These are phyloP conservation scores for Orbicella faveolata DNA, from an alignment of 64 coral and sea anemone genomes.

Conservation along the genomic window DNA sequence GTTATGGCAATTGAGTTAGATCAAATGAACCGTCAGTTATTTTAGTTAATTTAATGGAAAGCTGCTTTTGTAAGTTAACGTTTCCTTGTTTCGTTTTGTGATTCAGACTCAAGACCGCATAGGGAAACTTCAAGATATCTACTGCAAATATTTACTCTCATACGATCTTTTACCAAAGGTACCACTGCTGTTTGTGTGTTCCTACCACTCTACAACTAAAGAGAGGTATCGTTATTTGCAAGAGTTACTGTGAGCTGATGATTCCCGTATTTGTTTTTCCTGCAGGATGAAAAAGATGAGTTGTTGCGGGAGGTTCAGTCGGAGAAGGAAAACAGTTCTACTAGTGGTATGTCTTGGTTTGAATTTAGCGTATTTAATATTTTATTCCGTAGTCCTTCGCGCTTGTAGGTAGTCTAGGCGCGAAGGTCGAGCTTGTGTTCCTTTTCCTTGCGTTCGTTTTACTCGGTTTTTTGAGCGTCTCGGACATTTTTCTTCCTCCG, in stretches of 20 bases:
- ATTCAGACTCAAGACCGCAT: conserved; percentile 72
- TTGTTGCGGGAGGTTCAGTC: conserved; percentile 5
- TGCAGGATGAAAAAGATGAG: conserved; percentile 23
- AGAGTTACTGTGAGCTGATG: background rate
- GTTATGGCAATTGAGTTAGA: no score
- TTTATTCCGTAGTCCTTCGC: no score
- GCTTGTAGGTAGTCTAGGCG: no score
- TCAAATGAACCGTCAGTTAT: no score
- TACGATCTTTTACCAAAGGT: conserved; percentile 78
- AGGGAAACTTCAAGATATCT: conserved; percentile 73
- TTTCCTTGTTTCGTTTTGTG: background rate
- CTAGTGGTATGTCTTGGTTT: background rate
- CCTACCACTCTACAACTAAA: no score
- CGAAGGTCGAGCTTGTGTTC: no score
- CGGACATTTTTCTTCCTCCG: no score
- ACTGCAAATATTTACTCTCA: conserved; percentile 78
- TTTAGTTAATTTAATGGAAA: background rate
- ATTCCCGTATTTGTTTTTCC: background rate
- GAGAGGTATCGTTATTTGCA: background rate
- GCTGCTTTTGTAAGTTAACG: background rate
- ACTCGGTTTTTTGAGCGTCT: no score
- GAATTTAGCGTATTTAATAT: no score
- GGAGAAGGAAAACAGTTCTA: background rate
- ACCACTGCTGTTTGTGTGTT: background rate
- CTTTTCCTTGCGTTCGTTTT: no score